phyloP scores from a whole-genome alignment of 2,113 vertebrate genomes.

The Diphyllodes magnificus region DNA sequence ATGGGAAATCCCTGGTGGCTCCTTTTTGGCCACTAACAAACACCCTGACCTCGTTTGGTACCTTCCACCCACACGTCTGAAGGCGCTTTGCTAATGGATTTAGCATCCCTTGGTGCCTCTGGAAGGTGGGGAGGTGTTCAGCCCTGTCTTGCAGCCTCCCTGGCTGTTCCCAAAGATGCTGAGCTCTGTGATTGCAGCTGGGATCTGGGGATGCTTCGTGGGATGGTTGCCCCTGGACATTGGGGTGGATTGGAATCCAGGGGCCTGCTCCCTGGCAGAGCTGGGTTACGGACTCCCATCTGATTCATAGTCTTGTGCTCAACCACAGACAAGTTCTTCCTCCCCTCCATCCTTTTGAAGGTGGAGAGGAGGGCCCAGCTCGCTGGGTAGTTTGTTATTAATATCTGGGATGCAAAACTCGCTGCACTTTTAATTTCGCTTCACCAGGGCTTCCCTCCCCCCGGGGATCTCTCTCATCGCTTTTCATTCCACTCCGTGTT shows the following conservation, averaged over 20 bases:
- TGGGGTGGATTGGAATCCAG: background rate
- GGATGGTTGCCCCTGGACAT: slow-evolving; percentile 42
- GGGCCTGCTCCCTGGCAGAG: background rate
- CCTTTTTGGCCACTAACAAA: background rate
- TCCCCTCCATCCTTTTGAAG: slow-evolving; percentile 65
- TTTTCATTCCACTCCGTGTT: slow-evolving; percentile 7
- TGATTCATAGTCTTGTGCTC: slow-evolving; percentile 54
- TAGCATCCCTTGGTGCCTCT: background rate
- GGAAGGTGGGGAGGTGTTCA: background rate
- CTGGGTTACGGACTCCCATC: background rate
- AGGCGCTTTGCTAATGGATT: background rate
- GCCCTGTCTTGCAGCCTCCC: background rate
- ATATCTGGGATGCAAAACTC: slow-evolving; percentile 62
- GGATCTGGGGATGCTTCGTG: background rate
- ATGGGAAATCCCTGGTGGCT: background rate
- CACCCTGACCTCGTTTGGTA: background rate
- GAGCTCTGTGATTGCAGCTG: background rate
- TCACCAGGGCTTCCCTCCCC: slow-evolving; percentile 45
- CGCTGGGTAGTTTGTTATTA: slow-evolving; percentile 55
- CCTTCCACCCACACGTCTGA: slow-evolving; percentile 35
- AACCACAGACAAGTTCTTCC: slow-evolving; percentile 53
- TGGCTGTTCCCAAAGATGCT: slow-evolving; percentile 9
- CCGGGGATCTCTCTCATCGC: slow-evolving; percentile 31
- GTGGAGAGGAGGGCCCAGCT: slow-evolving; percentile 14
- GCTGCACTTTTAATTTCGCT: slow-evolving; percentile 48